phyloP scores from a whole-genome alignment of 2,113 vertebrate genomes.

The Rattus norvegicus region DNA sequence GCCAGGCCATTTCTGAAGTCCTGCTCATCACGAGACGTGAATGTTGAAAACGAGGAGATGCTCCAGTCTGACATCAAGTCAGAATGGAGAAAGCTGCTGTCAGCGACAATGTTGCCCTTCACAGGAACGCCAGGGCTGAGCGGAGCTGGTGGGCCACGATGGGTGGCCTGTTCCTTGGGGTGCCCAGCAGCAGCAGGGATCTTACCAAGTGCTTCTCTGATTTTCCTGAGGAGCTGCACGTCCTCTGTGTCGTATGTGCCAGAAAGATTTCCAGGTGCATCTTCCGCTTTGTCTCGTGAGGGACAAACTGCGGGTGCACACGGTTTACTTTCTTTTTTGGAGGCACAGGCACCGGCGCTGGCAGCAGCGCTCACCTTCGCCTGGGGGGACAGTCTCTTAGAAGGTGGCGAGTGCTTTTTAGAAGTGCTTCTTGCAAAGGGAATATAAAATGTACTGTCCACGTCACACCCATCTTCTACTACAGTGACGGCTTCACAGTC shows the following conservation, averaged over 20 bases:
- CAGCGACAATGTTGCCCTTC: slow-evolving; percentile 58
- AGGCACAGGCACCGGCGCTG: slow-evolving; percentile 42
- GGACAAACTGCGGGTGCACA: slow-evolving; percentile 48
- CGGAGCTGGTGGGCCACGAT: not conserved
- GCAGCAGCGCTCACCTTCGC: slow-evolving; percentile 34
- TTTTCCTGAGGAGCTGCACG: slow-evolving; percentile 72
- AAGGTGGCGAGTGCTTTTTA: slow-evolving; percentile 63
- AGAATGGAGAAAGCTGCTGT: slow-evolving; percentile 81
- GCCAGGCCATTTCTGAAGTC: slow-evolving; percentile 93
- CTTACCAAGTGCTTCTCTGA: slow-evolving; percentile 70
- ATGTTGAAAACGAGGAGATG: slow-evolving; percentile 89
- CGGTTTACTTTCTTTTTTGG: slow-evolving; percentile 62
- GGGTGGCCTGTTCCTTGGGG: not conserved
- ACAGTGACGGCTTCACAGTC: slow-evolving; percentile 78
- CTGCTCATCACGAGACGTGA: slow-evolving; percentile 93
- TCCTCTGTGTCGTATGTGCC: slow-evolving; percentile 60
- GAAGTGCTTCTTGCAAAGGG: slow-evolving; percentile 84
- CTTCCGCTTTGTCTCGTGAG: slow-evolving; percentile 65
- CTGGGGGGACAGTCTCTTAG: slow-evolving; percentile 63
- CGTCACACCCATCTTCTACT: slow-evolving; percentile 73
- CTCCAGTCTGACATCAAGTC: slow-evolving; percentile 90
- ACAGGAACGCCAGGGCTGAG: slow-evolving; percentile 8
- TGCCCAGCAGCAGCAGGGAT: slow-evolving; percentile 29
- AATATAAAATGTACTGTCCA: slow-evolving; percentile 86
- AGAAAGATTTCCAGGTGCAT: slow-evolving; percentile 14